Conservation (phyloP, 2,888 invertebrate species). For the Harpagoxenus sublaevis region DNA sequence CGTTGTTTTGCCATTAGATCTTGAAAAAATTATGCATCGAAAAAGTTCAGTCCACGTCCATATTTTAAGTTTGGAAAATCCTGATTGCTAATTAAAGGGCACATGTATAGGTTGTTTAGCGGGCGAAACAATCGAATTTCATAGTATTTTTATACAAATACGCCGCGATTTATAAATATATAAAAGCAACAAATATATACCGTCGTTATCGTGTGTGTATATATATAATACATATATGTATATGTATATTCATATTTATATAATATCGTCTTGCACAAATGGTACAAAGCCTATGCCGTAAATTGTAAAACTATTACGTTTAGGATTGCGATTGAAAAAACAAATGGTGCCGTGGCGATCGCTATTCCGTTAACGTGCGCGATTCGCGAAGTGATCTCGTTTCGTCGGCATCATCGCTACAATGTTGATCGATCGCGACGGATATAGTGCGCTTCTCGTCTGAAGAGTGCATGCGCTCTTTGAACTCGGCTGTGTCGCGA, state of each 20-base stretch:
- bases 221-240: slow-evolving; percentile 27
- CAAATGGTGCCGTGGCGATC: slow-evolving; percentile 29
- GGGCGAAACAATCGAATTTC: slow-evolving; percentile 42
- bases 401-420: slow-evolving; percentile 33
- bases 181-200: slow-evolving; percentile 78
- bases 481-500: not conserved
- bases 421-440: slow-evolving; percentile 51
- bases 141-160: slow-evolving; percentile 58
- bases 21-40: not conserved
- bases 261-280: slow-evolving; percentile 60
- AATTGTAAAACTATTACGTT: slow-evolving; percentile 51
- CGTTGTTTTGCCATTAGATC: not conserved
- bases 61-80: slow-evolving; percentile 34
- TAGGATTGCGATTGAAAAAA: slow-evolving; percentile 44
- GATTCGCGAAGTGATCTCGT: slow-evolving; percentile 45
- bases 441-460: slow-evolving; percentile 24
- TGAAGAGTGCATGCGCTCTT: slow-evolving; percentile 34
- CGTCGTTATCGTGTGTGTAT: slow-evolving; percentile 58
- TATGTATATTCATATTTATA: slow-evolving; percentile 41
- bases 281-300: slow-evolving; percentile 70
- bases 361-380: slow-evolving; percentile 30
- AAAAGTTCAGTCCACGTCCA: not conserved
- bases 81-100: slow-evolving; percentile 44
- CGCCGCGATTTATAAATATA: slow-evolving; percentile 77
- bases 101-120: slow-evolving; percentile 39